Conservation (phyloP, 2,797 vertebrate genomes). For the Microhierax caerulescens region DNA sequence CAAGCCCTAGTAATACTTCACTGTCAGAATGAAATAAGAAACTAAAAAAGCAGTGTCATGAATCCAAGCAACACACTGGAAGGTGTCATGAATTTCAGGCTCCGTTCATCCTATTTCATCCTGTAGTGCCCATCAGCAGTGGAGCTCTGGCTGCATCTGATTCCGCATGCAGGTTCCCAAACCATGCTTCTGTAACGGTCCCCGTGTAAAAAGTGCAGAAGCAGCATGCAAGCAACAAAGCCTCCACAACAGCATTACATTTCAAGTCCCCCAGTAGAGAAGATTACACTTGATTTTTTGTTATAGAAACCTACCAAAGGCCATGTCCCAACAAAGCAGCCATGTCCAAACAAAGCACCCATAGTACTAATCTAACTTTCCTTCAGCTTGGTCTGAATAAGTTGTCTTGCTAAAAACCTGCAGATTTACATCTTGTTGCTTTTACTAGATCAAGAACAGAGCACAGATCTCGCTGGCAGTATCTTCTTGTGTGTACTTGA, state of each 20-base stretch:
- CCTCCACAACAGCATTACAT: accelerated
- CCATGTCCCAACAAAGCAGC: not conserved
- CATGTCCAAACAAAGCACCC: not conserved
- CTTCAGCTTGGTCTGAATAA: not conserved
- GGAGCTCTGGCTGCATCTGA: not conserved
- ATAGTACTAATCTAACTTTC: not conserved
- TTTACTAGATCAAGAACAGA: not conserved
- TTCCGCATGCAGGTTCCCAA: not conserved
- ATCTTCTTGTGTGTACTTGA: not conserved
- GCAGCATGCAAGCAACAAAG: not conserved
- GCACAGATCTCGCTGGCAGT: not conserved
- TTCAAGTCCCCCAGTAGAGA: not conserved
- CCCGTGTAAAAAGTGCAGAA: not conserved
- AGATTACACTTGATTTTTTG: not conserved
- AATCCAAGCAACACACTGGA: not conserved
- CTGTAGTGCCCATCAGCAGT: not conserved
- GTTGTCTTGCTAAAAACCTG: not conserved
- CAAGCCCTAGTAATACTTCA: not conserved
- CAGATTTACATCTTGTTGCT: not conserved
- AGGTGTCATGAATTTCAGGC: not conserved
- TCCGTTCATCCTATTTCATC: not conserved
- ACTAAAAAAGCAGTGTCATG: not conserved
- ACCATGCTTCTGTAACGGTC: not conserved
- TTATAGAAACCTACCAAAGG: not conserved
- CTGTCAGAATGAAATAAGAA: not conserved